A percentile compares a stretch with the other conserved stretches of the same genome.
These are phyloP conservation scores for Chromobotia macracanthus DNA, from an alignment of 2,797 vertebrate species.

Conservation along the genomic window DNA sequence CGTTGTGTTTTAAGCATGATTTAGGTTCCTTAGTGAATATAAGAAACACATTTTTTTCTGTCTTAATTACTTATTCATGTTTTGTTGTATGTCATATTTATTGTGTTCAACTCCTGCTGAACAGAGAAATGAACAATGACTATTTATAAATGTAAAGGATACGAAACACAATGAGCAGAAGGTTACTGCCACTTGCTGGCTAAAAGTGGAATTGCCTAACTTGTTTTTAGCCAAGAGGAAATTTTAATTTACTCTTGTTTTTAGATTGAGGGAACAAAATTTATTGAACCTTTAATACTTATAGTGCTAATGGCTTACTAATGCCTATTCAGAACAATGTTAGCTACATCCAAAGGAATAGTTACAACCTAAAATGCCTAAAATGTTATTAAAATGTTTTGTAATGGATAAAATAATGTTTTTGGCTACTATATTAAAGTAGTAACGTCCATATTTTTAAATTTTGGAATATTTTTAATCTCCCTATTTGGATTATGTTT, in stretches of 20 bases:
- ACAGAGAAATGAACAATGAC: conserved; percentile 46
- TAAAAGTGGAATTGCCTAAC: conserved; percentile 41
- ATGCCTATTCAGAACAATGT: too few species aligned
- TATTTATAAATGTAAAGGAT: conserved; percentile 62
- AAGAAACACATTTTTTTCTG: not conserved
- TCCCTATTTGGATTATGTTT: too few species aligned
- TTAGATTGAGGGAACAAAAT: not conserved
- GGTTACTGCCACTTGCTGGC: conserved; percentile 71
- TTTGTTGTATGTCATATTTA: not conserved
- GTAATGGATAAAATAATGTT: too few species aligned
- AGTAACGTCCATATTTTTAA: too few species aligned
- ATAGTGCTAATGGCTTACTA: too few species aligned
- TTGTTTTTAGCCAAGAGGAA: not conserved
- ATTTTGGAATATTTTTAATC: too few species aligned
- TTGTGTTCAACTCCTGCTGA: not conserved
- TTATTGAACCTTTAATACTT: not conserved
- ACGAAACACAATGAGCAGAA: conserved; percentile 49
- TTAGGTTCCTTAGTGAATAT: not conserved
- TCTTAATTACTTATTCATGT: not conserved
- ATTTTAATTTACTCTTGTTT: not conserved
- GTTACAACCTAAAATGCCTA: too few species aligned
- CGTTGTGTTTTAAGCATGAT: not conserved
- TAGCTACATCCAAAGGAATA: too few species aligned
- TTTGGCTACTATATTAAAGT: too few species aligned
- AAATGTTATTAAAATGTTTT: too few species aligned